Conservation (phyloP, 2,113 vertebrate genomes). For the Upupa epops region DNA sequence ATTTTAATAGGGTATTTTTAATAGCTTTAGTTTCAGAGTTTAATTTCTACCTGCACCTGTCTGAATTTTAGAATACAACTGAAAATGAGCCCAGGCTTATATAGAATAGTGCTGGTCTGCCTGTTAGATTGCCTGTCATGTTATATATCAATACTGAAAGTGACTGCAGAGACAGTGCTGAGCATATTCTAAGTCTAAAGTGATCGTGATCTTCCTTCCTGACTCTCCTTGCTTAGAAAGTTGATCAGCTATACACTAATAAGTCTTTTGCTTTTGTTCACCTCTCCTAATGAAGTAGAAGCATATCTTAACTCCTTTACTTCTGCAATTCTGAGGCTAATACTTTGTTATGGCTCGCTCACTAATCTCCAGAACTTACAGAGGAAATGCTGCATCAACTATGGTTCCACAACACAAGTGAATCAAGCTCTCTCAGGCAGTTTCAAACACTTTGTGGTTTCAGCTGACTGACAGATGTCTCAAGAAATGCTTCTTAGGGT, state of each 20-base stretch:
- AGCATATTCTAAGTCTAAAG: neutral
- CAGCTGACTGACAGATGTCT: neutral
- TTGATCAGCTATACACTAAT: neutral
- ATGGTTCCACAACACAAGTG: neutral
- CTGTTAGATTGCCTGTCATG: neutral
- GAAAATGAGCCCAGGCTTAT: neutral
- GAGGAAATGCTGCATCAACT: neutral
- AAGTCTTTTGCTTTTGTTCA: neutral
- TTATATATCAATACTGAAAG: neutral
- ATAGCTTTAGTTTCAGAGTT: neutral
- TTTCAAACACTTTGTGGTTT: neutral
- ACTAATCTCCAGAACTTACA: neutral
- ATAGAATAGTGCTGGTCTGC: neutral
- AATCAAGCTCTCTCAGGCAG: neutral
- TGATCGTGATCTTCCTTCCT: neutral
- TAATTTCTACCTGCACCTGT: neutral
- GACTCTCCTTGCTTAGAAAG: neutral
- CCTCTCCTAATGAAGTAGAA: neutral
- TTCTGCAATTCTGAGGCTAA: neutral
- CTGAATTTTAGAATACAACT: neutral
- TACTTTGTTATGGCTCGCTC: neutral
- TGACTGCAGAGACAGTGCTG: neutral
- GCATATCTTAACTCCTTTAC: neutral
- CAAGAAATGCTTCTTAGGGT: neutral
- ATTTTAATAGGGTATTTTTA: neutral